Conservation (phyloP, 2,113 vertebrate species). For the Clarias gariepinus region DNA sequence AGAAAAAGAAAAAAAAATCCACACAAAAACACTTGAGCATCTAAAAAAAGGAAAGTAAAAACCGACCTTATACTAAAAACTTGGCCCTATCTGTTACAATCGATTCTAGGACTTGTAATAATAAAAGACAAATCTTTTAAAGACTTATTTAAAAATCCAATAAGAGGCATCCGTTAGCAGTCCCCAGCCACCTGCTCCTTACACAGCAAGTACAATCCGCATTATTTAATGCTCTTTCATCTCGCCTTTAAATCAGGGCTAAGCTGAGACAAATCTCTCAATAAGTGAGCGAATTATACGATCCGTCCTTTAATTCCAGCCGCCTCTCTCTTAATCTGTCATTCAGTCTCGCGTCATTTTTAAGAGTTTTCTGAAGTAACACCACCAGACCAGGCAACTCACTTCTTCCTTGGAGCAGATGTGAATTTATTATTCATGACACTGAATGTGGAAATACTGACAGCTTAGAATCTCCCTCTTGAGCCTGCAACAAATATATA, state of each 20-base stretch:
- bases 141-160: not conserved
- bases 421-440: conserved; percentile 16
- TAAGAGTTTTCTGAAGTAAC: not conserved
- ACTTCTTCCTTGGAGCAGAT: not conserved
- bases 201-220: not conserved
- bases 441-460: conserved; percentile 4
- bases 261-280: conserved; percentile 17
- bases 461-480: not conserved
- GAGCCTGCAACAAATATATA: not conserved
- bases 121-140: not conserved
- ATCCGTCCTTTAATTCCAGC: conserved; percentile 23
- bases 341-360: not conserved
- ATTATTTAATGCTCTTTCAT: conserved; percentile 37
- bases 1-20: not conserved
- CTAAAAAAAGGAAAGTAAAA: not conserved
- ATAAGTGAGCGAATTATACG: not conserved
- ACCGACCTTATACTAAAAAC: not conserved
- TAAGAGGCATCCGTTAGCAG: conserved; percentile 7
- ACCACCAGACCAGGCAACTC: not conserved
- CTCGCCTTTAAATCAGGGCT: conserved; percentile 27
- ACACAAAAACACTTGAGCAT: not conserved
- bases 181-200: not conserved
- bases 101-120: not conserved
- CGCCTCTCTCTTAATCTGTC: not conserved
- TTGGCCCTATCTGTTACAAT: not conserved